These are phyloP conservation scores for Astreopora myriophthalma DNA, from an alignment of 64 coral and sea anemone species.

Conservation along the genomic window DNA sequence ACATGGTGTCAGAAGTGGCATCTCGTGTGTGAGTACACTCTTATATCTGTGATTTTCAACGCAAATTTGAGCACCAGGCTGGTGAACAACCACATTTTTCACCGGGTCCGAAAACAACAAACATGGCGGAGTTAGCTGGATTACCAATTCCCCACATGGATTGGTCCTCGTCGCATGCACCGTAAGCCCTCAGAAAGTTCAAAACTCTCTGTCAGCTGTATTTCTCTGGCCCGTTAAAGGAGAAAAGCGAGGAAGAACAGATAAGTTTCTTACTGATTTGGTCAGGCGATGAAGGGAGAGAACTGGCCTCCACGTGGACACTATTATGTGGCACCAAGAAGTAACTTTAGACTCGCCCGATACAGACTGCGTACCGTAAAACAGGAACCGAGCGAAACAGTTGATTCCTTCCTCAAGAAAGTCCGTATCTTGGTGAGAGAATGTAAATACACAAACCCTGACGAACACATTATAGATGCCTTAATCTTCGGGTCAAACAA, in stretches of 20 bases:
- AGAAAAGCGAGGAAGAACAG: slow-evolving; percentile 75
- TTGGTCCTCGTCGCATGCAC: slow-evolving; percentile 51
- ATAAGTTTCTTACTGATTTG: slow-evolving; percentile 56
- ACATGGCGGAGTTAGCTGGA: slow-evolving; percentile 59
- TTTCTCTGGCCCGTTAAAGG: slow-evolving; percentile 78
- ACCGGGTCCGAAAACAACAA: background rate
- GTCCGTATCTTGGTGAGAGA: slow-evolving; percentile 69
- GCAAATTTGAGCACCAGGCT: slow-evolving; percentile 23
- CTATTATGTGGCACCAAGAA: slow-evolving; percentile 19
- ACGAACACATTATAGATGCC: slow-evolving; percentile 71
- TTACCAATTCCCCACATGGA: slow-evolving; percentile 52
- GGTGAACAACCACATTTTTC: slow-evolving; percentile 21
- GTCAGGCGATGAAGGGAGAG: slow-evolving; percentile 80
- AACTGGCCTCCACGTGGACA: slow-evolving; percentile 43
- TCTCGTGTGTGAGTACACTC: background rate
- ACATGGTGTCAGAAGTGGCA: slow-evolving; percentile 72
- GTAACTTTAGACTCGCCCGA: slow-evolving; percentile 62
- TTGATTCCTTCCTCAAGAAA: slow-evolving; percentile 73
- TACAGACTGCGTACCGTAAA: slow-evolving; percentile 69
- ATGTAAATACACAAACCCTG: slow-evolving; percentile 52
- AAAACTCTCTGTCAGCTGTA: slow-evolving; percentile 63
- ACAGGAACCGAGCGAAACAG: slow-evolving; percentile 45
- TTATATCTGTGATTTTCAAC: background rate
- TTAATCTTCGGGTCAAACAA: slow-evolving; percentile 60
- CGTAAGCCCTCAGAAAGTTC: slow-evolving; percentile 72